Conservation (phyloP, 2,888 invertebrate species). For the Agrotis puta region DNA sequence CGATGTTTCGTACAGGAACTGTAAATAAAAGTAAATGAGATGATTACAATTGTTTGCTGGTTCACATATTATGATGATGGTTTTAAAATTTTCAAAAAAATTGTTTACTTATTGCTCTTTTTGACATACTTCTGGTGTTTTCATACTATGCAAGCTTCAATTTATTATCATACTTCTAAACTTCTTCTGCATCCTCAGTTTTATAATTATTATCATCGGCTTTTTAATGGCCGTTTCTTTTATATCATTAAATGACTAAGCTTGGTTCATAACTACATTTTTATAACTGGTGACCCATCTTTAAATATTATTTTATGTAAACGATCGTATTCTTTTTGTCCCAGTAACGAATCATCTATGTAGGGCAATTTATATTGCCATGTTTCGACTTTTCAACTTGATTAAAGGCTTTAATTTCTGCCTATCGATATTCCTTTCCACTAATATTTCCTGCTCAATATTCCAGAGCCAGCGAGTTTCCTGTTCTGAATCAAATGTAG, state of each 20-base stretch:
- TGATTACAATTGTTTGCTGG: not conserved
- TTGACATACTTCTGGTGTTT: not conserved
- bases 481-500: constrained; percentile 33
- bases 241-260: too few species aligned
- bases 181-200: too few species aligned
- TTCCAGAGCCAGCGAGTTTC: constrained; percentile 19
- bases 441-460: constrained; percentile 28
- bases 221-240: too few species aligned
- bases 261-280: too few species aligned
- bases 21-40: constrained; percentile 67
- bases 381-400: not conserved
- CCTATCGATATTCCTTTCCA: not conserved
- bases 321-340: too few species aligned
- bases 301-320: too few species aligned
- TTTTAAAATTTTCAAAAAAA: not conserved
- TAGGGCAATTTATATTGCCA: not conserved
- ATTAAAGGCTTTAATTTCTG: not conserved
- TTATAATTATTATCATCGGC: too few species aligned
- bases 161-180: too few species aligned
- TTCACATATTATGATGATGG: not conserved
- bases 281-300: too few species aligned
- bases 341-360: too few species aligned
- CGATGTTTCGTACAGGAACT: constrained; percentile 89
- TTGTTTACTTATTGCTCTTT: not conserved
- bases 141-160: not conserved